These are phyloP conservation scores for Drosophila guanche DNA, from an alignment of 1,140 invertebrate species.

Conservation along the genomic window DNA sequence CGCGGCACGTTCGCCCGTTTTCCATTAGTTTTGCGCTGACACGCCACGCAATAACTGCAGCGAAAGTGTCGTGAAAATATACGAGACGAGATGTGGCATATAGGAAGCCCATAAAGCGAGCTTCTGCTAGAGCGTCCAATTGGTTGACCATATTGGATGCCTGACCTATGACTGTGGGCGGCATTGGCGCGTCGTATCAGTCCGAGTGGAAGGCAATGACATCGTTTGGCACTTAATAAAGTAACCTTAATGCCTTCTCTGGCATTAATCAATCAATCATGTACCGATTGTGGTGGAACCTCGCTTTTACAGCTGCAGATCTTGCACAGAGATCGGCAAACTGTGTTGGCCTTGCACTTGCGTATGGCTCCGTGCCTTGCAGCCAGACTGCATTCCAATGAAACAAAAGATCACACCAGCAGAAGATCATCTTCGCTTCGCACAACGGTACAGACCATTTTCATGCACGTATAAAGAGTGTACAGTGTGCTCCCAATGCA, in stretches of 20 bases:
- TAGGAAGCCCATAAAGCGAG: constrained; percentile 31
- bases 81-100: constrained; percentile 28
- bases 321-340: constrained; percentile 2
- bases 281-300: too few species aligned
- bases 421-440: constrained; percentile 16
- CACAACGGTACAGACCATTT: constrained; percentile 5
- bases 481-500: too few species aligned
- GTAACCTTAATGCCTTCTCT: constrained; percentile 64
- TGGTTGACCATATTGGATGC: constrained; percentile 26
- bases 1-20: constrained; percentile 52
- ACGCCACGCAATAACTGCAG: constrained; percentile 60
- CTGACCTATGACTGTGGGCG: constrained; percentile 7
- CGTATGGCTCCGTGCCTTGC: too few species aligned
- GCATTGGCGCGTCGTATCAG: constrained; percentile 8
- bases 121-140: constrained; percentile 16
- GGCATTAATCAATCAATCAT: constrained; percentile 58
- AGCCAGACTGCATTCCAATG: constrained; percentile 29
- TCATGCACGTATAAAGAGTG: not conserved
- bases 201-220: constrained; percentile 60
- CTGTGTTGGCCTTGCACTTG: constrained; percentile 40
- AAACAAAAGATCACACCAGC: constrained; percentile 27
- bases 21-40: constrained; percentile 12
- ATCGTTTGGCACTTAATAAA: constrained; percentile 74
- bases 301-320: constrained; percentile 4
- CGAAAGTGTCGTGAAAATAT: constrained; percentile 71